A percentile compares a stretch with the other conserved stretches of the same genome.
Conservation (phyloP, 2,113 vertebrate genomes). For the Sardina pilchardus region DNA sequence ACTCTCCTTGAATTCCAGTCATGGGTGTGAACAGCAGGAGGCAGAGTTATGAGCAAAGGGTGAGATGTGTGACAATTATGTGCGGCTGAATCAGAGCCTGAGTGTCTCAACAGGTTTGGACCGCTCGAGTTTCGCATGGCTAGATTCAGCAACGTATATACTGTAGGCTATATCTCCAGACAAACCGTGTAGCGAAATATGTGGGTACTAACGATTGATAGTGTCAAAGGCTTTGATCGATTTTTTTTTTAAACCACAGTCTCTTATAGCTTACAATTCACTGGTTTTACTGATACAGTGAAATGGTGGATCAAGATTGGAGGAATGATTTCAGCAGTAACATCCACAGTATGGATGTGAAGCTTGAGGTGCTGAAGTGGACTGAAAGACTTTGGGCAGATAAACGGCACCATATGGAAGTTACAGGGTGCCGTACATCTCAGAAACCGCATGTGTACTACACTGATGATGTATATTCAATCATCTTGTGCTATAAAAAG, state of each 20-base stretch:
- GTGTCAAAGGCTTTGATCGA: background rate
- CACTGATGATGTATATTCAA: too few relatives aligned
- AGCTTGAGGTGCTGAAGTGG: background rate
- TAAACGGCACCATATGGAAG: too few relatives aligned
- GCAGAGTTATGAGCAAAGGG: background rate
- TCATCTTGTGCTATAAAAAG: background rate
- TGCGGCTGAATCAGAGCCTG: background rate
- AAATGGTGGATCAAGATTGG: too few relatives aligned
- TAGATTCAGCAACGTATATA: background rate
- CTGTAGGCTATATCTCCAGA: too few relatives aligned
- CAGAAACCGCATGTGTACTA: background rate
- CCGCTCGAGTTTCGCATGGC: background rate
- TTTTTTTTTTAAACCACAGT: background rate
- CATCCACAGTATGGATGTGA: background rate
- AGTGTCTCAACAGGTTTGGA: background rate
- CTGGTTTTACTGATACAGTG: too few relatives aligned
- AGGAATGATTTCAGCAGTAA: background rate
- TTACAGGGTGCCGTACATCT: too few relatives aligned
- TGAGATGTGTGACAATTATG: background rate
- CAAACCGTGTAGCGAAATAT: too few relatives aligned
- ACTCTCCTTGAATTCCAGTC: background rate
- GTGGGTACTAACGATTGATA: too few relatives aligned
- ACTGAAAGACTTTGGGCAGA: background rate
- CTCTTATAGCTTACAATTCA: too few relatives aligned
- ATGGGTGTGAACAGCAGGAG: background rate